Evolutionary conservation across 2,797 vertebrate genomes (phyloP).

Genomic region (Danionella dracula): DNA sequence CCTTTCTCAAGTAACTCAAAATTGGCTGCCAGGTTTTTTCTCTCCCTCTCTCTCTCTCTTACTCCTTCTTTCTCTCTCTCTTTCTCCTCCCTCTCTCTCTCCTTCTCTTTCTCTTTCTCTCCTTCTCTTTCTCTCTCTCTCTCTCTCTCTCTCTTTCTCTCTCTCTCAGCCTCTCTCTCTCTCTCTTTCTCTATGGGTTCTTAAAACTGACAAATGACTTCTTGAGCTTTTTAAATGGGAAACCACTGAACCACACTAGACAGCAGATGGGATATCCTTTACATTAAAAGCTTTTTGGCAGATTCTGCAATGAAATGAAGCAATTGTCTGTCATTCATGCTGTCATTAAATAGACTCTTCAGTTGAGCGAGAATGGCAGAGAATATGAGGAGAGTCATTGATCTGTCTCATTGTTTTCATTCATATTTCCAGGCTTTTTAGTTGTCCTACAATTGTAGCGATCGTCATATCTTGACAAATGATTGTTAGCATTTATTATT

Average conservation of each 20-base stretch:
- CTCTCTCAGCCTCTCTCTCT: conserved; percentile 13
- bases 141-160: too few species aligned
- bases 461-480: too few species aligned
- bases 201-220: conserved; percentile 45
- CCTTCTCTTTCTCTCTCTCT: too few species aligned
- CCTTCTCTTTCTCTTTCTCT: too few species aligned
- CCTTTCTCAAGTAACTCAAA: neutral
- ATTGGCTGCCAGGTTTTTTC: neutral
- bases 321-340: conserved; percentile 38
- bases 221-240: conserved; percentile 41
- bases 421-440: too few species aligned
- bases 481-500: neutral
- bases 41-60: too few species aligned
- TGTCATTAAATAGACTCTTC: conserved; percentile 13
- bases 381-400: neutral
- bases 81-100: too few species aligned
- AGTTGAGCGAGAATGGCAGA: neutral
- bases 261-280: conserved; percentile 31
- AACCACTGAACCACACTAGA: conserved; percentile 35
- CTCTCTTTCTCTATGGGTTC: conserved; percentile 24
- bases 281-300: conserved; percentile 40
- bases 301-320: conserved; percentile 23
- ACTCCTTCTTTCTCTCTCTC: too few species aligned
- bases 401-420: neutral
- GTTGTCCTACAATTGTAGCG: too few species aligned